Conservation (phyloP, 2,797 vertebrate genomes). For the Myiotriccus ornatus region DNA sequence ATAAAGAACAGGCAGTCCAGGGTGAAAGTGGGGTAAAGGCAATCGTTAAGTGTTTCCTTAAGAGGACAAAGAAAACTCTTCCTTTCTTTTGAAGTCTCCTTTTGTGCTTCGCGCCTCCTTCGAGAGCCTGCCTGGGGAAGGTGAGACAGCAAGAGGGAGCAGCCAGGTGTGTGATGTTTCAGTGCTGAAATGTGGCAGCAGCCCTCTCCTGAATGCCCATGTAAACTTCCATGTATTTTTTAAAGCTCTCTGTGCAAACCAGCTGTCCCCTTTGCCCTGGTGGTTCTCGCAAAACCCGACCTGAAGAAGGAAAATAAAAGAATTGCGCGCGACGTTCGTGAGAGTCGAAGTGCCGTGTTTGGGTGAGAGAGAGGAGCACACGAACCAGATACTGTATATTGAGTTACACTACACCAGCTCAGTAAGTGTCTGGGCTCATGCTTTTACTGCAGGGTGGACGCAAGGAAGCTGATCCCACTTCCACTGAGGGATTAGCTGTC, state of each 20-base stretch:
- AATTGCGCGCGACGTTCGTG: not conserved
- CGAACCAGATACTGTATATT: conserved; percentile 32
- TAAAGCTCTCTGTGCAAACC: not conserved
- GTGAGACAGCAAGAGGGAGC: not conserved
- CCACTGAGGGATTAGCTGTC: conserved; percentile 52
- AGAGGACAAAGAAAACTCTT: conserved; percentile 13
- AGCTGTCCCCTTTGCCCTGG: not conserved
- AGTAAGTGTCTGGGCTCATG: conserved; percentile 6
- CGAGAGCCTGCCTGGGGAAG: not conserved
- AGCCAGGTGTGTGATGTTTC: not conserved
- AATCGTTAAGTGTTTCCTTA: not conserved
- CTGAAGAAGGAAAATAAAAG: not conserved
- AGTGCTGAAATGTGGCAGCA: not conserved
- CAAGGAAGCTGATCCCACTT: conserved; percentile 58
- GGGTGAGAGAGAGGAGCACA: not conserved
- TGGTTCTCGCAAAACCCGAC: not conserved
- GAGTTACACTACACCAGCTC: not conserved
- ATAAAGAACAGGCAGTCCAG: not conserved
- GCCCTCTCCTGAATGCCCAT: not conserved
- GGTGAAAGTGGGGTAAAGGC: not conserved
- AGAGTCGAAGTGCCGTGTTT: not conserved
- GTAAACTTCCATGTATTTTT: not conserved
- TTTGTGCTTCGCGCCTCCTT: not conserved
- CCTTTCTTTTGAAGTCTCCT: not conserved
- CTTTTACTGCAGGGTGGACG: not conserved